These are phyloP conservation scores for Diaprepes abbreviatus DNA, from an alignment of 2,888 invertebrate species.

Conservation along the genomic window DNA sequence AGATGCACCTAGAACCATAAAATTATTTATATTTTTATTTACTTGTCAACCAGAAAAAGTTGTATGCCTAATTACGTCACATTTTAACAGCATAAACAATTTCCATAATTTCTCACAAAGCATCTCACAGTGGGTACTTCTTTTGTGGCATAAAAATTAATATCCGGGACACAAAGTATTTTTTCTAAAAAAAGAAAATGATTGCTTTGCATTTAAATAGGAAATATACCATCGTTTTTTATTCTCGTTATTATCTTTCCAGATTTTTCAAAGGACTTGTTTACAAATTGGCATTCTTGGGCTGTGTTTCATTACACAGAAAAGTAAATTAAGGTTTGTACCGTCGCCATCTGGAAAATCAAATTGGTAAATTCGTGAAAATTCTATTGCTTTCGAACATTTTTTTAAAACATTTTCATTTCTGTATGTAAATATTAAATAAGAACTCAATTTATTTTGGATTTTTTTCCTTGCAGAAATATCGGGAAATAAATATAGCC, in stretches of 20 bases:
- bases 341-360: not conserved
- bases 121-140: too few species aligned
- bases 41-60: too few species aligned
- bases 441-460: not conserved
- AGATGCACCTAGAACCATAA: too few species aligned
- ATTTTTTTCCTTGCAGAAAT: too few species aligned
- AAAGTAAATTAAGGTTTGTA: slow-evolving; percentile 13
- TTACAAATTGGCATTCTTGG: slow-evolving; percentile 18
- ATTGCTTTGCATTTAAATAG: slow-evolving; percentile 1
- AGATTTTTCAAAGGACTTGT: slow-evolving; percentile 15
- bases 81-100: too few species aligned
- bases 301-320: slow-evolving; percentile 2
- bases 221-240: not conserved
- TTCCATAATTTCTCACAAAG: too few species aligned
- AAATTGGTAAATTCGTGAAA: slow-evolving; percentile 8
- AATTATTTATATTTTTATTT: too few species aligned
- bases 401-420: slow-evolving; percentile 8
- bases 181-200: too few species aligned
- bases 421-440: slow-evolving; percentile 12
- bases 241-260: slow-evolving; percentile 12
- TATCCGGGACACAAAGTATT: not conserved
- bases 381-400: not conserved
- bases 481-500: too few species aligned
- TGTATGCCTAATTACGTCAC: too few species aligned
- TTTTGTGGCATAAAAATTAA: not conserved